These are phyloP conservation scores for Lampris megalopsis DNA, from an alignment of 2,113 vertebrate genomes.

Conservation along the genomic window DNA sequence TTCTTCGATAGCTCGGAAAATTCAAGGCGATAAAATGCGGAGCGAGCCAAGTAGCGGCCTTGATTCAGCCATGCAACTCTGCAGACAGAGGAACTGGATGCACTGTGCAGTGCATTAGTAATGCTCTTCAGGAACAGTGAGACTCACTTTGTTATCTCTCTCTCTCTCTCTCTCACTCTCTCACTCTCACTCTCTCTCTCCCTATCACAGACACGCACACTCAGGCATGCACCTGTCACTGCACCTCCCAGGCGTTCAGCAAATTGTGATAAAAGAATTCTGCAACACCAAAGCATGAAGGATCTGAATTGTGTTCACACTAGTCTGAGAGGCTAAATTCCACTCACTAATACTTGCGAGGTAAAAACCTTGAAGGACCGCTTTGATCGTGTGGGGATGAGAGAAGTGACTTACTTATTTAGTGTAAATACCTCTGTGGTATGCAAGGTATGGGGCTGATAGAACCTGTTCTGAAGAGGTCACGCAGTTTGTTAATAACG, in stretches of 20 bases:
- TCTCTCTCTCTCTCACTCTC: conserved; percentile 10
- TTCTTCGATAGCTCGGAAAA: conserved; percentile 1
- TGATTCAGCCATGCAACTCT: not conserved
- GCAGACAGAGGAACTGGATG: not conserved
- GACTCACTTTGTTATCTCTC: not conserved
- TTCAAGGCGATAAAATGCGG: conserved; percentile 1
- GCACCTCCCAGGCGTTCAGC: not conserved
- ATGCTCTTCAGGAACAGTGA: conserved; percentile 12
- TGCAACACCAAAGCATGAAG: not conserved
- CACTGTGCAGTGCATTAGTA: not conserved
- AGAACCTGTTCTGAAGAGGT: conserved; percentile 14
- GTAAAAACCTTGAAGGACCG: conserved; percentile 4
- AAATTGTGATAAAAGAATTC: conserved; percentile 5
- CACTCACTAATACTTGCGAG: conserved; percentile 5
- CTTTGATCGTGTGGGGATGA: conserved; percentile 1
- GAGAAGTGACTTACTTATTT: conserved; percentile 29
- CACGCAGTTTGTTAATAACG: conserved; percentile 11
- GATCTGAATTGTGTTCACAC: conserved; percentile 3
- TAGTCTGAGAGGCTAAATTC: conserved; percentile 7
- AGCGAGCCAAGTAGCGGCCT: conserved; percentile 3
- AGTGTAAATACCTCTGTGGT: conserved; percentile 16
- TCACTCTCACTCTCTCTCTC: not conserved
- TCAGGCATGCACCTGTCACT: not conserved
- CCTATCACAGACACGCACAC: not conserved
- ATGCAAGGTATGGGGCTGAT: conserved; percentile 1